Evolutionary conservation across 2,797 vertebrate genomes (phyloP), one percentile per base, ranked within the genome.

Genomic region (Propithecus deckenii): DNA sequence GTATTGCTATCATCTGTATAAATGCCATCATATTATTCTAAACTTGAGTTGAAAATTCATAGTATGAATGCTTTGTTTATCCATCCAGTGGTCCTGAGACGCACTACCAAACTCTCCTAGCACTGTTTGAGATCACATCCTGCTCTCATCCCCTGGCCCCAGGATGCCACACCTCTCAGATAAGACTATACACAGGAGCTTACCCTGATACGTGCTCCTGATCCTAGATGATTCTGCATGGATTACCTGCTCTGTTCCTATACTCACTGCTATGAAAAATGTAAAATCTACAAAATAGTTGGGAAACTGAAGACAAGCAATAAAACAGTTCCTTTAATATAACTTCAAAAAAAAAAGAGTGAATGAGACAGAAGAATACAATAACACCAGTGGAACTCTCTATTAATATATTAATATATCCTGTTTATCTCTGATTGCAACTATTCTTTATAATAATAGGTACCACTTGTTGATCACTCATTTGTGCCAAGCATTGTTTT

Each of bases 81-180:
- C 8, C 8, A 0, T 12, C n/a, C 22, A 4, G 4, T 12, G 57
- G 50, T 1, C 28, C 48, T 1, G 0, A 15, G 46, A 74, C 32
- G 32, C 22, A 22, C 7, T 3, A 1, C 13, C 18, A 2, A 46
- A 30, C 32, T 23, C 8, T 46, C 22, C n/a, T 76, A 79, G 22
- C 22, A 43, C 38, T 69, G 22, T 28, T 2, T n/a, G 32, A 57
- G 22, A 8, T 57, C 63, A 11, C 46, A 28, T 28, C 4, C 1
- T 20, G 22, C 61, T 43, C 35, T 14, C 13, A 7, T 71, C 25
- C 8, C 30, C 25, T 18, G n/a, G 8, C 38, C 4, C 78, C 23
- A 57, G 46, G 9, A 50, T 13, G 7, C 4, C 7, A 30, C 23
- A 25, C 25, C 75, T 17, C 3, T 3, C 3, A 13, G 28, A 32